These are phyloP conservation scores for Eptesicus fuscus DNA, from an alignment of 2,113 vertebrate genomes.

Conservation along the genomic window DNA sequence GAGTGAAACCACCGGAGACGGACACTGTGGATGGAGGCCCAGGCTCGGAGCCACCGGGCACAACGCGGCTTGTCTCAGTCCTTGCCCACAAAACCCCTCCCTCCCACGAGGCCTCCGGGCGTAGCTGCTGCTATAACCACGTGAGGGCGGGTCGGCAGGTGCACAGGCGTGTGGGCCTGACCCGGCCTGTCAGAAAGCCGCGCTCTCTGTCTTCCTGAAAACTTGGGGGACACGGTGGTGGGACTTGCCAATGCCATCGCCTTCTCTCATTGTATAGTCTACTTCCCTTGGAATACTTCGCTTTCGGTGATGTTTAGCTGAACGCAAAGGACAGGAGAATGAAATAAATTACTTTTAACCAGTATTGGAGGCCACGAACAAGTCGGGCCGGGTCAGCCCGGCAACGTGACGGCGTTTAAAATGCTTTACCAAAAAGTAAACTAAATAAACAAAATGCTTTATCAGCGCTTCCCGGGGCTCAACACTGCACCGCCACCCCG, in stretches of 20 bases:
- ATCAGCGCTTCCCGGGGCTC: slow-evolving; percentile 57
- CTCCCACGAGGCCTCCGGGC: background rate
- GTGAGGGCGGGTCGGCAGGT: background rate
- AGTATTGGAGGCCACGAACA: background rate
- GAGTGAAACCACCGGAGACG: too few relatives aligned
- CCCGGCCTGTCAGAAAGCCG: background rate
- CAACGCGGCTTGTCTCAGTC: background rate
- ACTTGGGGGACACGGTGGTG: background rate
- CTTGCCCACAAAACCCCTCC: background rate
- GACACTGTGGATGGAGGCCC: background rate
- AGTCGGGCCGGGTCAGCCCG: background rate
- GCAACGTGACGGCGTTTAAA: slow-evolving; percentile 21
- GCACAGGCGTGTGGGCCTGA: background rate
- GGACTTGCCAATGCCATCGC: background rate
- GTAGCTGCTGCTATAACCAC: background rate
- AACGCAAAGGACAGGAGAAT: background rate
- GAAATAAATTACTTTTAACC: background rate
- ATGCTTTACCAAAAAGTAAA: slow-evolving; percentile 14
- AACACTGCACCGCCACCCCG: slow-evolving; percentile 60
- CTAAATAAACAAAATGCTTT: slow-evolving; percentile 17
- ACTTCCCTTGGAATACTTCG: background rate
- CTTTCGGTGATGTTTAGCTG: background rate
- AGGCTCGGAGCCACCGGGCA: background rate
- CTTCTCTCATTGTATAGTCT: background rate
- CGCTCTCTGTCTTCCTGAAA: background rate